Evolutionary conservation across 92 coral and sea anemone genomes (phyloP), one percentile per base, ranked within the genome.

Genomic region (Metridium senile): DNA sequence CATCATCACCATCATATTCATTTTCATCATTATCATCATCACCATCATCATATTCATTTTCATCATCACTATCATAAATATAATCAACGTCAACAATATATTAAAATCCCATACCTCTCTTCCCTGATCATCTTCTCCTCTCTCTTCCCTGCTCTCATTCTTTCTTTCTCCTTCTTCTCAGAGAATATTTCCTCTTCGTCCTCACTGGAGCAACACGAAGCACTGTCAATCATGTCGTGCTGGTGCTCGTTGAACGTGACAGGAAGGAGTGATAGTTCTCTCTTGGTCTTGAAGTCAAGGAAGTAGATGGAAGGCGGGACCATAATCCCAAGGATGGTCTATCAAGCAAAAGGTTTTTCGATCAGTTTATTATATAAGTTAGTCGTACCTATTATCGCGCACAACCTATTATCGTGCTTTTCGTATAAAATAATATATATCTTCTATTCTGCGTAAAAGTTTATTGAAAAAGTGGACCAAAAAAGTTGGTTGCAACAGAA

Each of bases 301-400:
- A 70, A 68, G 72, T 78, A 89, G 54, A 91, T 91, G 51, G 88
- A 45, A 7, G 97, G 97, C 18, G 97, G 97, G 25, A 89, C 76
- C 3, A 91, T 74, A 35, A 91, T 75, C 26, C 91, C 97, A n/a
- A 89, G 61, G 22, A 89, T 82, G 30, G 84, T 75, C 97, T 91
- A 54, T 46, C 13, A 25, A 28, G 34, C 32, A 22, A 31, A 74
- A 23, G 18, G 25, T 11, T 46, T 0, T 26, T 1, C n/a, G n/a
- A n/a, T n/a, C n/a, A n/a, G n/a, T n/a, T n/a, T n/a, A n/a, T n/a
- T n/a, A n/a, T n/a, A n/a, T n/a, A n/a, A n/a, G n/a, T n/a, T n/a
- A n/a, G n/a, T n/a, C n/a, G n/a, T n/a, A n/a, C n/a, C n/a, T n/a
- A n/a, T n/a, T n/a, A n/a, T n/a, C n/a, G n/a, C n/a, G n/a, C n/a